Evolutionary conservation across 2,113 vertebrate species (phyloP), one percentile per base, ranked within the genome.

Genomic region (Ondatra zibethicus): DNA sequence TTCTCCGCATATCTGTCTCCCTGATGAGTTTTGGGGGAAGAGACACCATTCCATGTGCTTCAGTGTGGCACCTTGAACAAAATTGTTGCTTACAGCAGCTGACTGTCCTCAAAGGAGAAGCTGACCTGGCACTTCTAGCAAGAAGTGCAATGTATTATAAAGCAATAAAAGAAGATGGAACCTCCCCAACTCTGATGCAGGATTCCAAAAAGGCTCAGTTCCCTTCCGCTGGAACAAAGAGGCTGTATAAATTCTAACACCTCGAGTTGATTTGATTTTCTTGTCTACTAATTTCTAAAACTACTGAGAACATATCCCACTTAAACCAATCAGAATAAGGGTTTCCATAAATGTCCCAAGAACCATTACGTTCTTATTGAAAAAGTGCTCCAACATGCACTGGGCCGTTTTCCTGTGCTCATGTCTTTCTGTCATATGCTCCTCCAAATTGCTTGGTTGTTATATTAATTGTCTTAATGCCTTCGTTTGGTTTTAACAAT

Each of bases 351-450:
- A 94, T 94, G 92, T 91, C 21, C 42, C 42, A 14, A 93, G 75
- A 87, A 55, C 81, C 66, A 33, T 55, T 93, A 52, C 88, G 75
- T 13, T 92, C 84, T 94, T 87, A 93, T 95, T 93, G 85, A 97
- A 95, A 96, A 77, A 93, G 9, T 33, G 23, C 14, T 82, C 3
- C 33, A 68, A 52, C 50, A 27, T 90, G 65, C 87, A 92, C 29
- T 27, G 76, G 7, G 39, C 10, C 86, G 42, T 61, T 61, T 33
- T 45, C 13, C 52, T 84, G 68, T 91, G 76, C 47, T 86, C 47
- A 21, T 65, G 12, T 96, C 66, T 58, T 93, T 10, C 16, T 63
- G 42, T 77, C 42, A 73, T 19, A 3, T 52, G 58, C 50, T 21
- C 13, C 17, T 13, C 14, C 25, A 88, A 81, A 96, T 75, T 47